These are phyloP conservation scores for Autographa pulchrina DNA, from an alignment of 2,888 invertebrate species.

Conservation along the genomic window DNA sequence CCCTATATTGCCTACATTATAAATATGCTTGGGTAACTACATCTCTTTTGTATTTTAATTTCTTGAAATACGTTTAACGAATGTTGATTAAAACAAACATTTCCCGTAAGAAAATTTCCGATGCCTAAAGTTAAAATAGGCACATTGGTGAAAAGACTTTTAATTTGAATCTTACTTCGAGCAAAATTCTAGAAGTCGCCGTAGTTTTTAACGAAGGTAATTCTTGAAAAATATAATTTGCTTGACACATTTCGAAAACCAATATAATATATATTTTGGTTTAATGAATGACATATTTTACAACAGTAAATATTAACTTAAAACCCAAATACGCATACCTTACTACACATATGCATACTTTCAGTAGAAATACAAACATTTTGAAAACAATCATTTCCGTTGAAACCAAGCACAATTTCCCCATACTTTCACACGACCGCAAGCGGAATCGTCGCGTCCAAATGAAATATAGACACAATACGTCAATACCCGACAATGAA, in stretches of 20 bases:
- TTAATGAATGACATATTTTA: too few relatives aligned
- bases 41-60: slow-evolving; percentile 34
- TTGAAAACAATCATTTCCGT: background rate
- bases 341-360: too few relatives aligned
- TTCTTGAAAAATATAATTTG: slow-evolving; percentile 46
- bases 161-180: slow-evolving; percentile 56
- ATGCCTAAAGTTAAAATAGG: slow-evolving; percentile 60
- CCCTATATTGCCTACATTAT: background rate
- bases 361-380: background rate
- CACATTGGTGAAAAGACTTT: slow-evolving; percentile 58
- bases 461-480: background rate
- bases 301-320: too few relatives aligned
- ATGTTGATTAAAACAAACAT: slow-evolving; percentile 54
- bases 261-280: too few relatives aligned
- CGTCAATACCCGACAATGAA: background rate
- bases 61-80: slow-evolving; percentile 51
- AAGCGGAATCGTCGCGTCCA: background rate
- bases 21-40: background rate
- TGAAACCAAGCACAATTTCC: background rate
- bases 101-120: slow-evolving; percentile 53
- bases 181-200: slow-evolving; percentile 48
- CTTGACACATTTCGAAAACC: slow-evolving; percentile 24
- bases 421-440: background rate
- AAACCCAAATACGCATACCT: too few relatives aligned
- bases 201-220: slow-evolving; percentile 54